Evolutionary conservation across 2,888 invertebrate genomes (phyloP).

Genomic region (Prosopocoilus inquinatus): DNA sequence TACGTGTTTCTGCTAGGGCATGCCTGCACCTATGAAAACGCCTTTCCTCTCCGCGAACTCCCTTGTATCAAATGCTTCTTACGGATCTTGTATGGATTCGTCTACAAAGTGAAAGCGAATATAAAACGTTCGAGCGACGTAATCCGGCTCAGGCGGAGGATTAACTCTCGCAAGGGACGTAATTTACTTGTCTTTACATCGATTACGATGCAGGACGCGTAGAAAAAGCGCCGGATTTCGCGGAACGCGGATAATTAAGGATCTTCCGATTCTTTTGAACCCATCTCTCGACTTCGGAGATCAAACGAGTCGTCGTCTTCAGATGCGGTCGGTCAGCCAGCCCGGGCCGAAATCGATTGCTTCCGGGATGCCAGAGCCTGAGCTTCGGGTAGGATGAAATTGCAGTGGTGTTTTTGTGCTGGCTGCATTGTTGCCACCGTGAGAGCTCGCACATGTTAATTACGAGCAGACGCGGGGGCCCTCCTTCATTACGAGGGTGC

Average conservation of each 20-base stretch:
- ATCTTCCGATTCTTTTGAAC: not conserved
- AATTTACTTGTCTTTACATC: constrained; percentile 8
- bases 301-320: not conserved
- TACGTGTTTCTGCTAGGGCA: too few species aligned
- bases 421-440: not conserved
- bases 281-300: not conserved
- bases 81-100: not conserved
- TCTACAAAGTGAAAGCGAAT: not conserved
- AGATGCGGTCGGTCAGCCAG: not conserved
- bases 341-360: not conserved
- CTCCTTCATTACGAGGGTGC: not conserved
- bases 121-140: not conserved
- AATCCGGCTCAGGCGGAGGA: constrained; percentile 7
- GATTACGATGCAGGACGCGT: constrained; percentile 3
- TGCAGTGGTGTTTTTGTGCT: too few species aligned
- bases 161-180: constrained; percentile 7
- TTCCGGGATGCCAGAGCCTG: not conserved
- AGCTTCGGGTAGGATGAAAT: not conserved
- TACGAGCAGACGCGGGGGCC: not conserved
- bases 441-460: constrained; percentile 1
- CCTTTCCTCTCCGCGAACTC: not conserved
- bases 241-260: not conserved
- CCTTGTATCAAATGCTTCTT: not conserved
- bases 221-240: not conserved
- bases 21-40: not conserved